Conservation (phyloP, 2,113 vertebrate species). For the Gymnocephalus cernua region DNA sequence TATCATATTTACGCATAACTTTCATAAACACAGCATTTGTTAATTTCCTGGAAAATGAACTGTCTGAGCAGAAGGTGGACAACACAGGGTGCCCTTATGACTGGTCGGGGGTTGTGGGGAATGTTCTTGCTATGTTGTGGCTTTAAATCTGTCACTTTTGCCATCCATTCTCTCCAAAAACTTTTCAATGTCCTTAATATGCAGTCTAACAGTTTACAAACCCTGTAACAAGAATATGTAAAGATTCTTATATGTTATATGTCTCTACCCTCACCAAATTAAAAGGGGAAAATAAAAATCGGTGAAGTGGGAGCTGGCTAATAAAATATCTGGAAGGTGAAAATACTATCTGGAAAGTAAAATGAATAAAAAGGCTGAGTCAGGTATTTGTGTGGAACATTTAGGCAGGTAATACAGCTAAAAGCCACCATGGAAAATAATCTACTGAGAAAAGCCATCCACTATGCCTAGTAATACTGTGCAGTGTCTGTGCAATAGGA, state of each 20-base stretch:
- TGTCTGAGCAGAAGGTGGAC: constrained; percentile 68
- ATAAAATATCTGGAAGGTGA: background rate
- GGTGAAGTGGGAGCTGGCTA: too few relatives aligned
- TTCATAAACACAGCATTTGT: constrained; percentile 15
- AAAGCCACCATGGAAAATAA: background rate
- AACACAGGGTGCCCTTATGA: constrained; percentile 55
- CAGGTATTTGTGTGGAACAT: background rate
- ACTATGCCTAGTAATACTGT: background rate
- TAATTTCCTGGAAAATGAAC: constrained; percentile 33
- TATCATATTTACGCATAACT: background rate
- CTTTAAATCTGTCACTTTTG: constrained; percentile 46
- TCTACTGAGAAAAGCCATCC: background rate
- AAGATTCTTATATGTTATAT: background rate
- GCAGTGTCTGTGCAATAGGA: background rate
- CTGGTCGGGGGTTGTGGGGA: constrained; percentile 46
- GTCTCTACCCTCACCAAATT: background rate
- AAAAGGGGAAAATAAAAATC: background rate
- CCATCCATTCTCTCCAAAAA: background rate
- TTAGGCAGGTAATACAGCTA: constrained; percentile 3
- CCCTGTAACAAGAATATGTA: background rate
- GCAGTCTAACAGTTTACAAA: background rate
- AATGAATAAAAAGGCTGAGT: background rate
- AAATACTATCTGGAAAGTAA: background rate
- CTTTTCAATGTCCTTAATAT: constrained; percentile 19
- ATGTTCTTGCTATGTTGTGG: constrained; percentile 32